Evolutionary conservation across 2,888 invertebrate genomes (phyloP).

Genomic region (Pyrocoelia pectoralis): DNA sequence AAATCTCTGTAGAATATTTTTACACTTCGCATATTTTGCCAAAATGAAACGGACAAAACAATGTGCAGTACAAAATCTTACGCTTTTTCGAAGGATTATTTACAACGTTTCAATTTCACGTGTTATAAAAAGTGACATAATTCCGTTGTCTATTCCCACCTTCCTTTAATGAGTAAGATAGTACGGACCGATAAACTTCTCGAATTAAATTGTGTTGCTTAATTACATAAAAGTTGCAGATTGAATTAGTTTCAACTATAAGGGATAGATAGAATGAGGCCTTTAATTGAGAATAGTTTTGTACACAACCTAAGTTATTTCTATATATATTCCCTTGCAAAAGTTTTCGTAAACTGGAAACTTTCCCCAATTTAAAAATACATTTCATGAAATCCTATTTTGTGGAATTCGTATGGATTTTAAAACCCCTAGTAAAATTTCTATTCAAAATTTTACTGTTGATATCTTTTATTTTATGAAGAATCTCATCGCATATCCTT

Average conservation of each 20-base stretch:
- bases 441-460: neutral
- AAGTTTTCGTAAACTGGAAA: neutral
- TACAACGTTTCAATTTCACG: too few relatives aligned
- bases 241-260: neutral
- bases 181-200: neutral
- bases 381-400: neutral
- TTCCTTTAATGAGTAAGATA: neutral
- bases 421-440: neutral
- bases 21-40: too few relatives aligned
- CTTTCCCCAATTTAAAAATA: neutral
- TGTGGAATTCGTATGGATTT: neutral
- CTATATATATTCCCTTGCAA: neutral
- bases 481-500: too few relatives aligned
- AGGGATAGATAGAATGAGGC: neutral
- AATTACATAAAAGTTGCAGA: slow-evolving; percentile 7
- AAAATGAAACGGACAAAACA: too few relatives aligned
- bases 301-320: neutral
- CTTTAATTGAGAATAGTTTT: too few relatives aligned
- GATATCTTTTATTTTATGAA: neutral
- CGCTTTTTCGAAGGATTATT: too few relatives aligned
- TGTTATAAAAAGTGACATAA: too few relatives aligned
- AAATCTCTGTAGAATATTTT: too few relatives aligned
- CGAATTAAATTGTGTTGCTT: neutral
- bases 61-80: too few relatives aligned
- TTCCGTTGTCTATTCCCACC: too few relatives aligned